Percentiles rank a stretch among this genome's conserved stretches.
phyloP scores from a whole-genome alignment of 2,113 vertebrate genomes.

The Eurystomus gularis region DNA sequence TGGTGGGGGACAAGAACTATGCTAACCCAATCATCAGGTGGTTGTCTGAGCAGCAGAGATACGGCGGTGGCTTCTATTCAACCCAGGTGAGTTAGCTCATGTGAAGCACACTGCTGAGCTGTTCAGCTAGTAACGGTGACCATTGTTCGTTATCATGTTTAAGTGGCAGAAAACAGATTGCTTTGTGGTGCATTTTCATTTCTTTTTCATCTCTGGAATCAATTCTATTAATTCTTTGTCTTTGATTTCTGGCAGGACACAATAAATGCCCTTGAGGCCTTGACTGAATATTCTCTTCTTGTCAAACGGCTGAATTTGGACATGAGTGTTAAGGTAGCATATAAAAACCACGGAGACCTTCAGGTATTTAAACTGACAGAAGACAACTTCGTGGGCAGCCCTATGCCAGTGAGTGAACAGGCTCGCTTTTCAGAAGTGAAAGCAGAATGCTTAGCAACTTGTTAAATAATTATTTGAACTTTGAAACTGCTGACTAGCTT shows the following conservation, averaged over 20 bases:
- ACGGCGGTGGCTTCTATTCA: slow-evolving; percentile 86
- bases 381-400: slow-evolving; percentile 72
- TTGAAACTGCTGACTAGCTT: background rate
- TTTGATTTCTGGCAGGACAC: slow-evolving; percentile 80
- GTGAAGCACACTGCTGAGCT: background rate
- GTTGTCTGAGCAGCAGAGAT: slow-evolving; percentile 89
- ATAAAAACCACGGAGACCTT: slow-evolving; percentile 71
- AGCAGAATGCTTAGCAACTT: background rate
- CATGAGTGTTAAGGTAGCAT: slow-evolving; percentile 81
- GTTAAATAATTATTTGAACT: background rate
- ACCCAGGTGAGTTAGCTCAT: slow-evolving; percentile 79
- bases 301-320: slow-evolving; percentile 68
- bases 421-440: background rate
- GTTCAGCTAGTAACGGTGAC: background rate
- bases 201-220: background rate
- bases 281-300: slow-evolving; percentile 81
- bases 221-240: background rate
- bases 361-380: slow-evolving; percentile 71
- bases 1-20: slow-evolving; percentile 76
- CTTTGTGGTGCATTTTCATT: background rate
- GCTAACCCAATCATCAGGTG: slow-evolving; percentile 84
- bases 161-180: background rate
- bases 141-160: background rate
- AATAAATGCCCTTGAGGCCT: slow-evolving; percentile 83
- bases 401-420: slow-evolving; percentile 73